Evolutionary conservation across 2,113 vertebrate genomes (phyloP), one percentile per base, ranked within the genome.

Genomic region (Sinocyclocheilus rhinocerous): DNA sequence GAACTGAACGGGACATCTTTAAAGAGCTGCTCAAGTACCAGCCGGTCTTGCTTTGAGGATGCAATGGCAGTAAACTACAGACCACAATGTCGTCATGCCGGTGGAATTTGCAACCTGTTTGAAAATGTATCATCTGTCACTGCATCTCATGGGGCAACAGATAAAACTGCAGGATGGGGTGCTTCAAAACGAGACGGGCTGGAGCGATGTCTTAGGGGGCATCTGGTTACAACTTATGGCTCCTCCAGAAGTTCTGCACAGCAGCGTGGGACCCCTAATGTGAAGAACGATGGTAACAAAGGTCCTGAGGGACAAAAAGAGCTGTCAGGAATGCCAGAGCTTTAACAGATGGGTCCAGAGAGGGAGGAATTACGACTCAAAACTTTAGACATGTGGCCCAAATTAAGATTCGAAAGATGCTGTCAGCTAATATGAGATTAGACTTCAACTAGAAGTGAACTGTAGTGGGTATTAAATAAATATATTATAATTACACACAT

Each of bases 81-180:
- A 81, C 33, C 20, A 76, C 39, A 22, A 80, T 91, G 89, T 73
- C 83, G 89, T 93, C 89, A 92, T 89, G 88, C 18, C 11, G 10
- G 70, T 85, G 84, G 90, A 91, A 93, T 92, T 89, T 89, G 39
- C 4, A 13, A 42, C n/a, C 57, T 39, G 79, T 89, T 95, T 93
- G 94, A 95, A 94, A 95, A 89, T 91, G 85, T 92, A 95, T 94
- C 94, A 91, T 91, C 86, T 90, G 91, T 90, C 90, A 83, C 89
- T 92, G 87, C 89, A 87, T 92, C 93, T 93, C 94, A 92, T 92
- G 92, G 73, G 93, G 94, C 93, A 93, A 94, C 89, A 94, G 93
- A 95, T 93, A 93, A 94, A 93, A 93, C 94, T 86, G 86, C 83
- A 86, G 91, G 79, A 88, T 91, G 92, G 87, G 84, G 80, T 55